Evolutionary conservation across 30 jellyfish, hydroid and myxozoan genomes (phyloP), one percentile per base, ranked within the genome.

Genomic region (Pseudorhiza aurosa): DNA sequence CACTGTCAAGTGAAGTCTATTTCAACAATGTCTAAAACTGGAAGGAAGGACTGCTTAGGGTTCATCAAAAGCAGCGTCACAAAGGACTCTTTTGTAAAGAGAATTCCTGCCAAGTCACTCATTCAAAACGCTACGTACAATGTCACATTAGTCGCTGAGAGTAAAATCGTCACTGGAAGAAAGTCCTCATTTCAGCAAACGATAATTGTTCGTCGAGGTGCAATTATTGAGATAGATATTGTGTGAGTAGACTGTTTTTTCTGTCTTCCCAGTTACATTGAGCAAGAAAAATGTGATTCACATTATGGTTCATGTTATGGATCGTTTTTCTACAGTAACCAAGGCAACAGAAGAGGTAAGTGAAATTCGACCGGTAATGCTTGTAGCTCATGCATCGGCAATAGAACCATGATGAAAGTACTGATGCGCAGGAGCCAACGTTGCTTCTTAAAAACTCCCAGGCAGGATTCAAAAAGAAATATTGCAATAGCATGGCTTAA

Each of bases 21-120:
- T 32, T 39, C 67, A 8, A 5, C 58, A 55, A 35, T 32, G 62
- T 75, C 36, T 75, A 42, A 27, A 14, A 55, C 58, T 24, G 87
- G 87, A 24, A 42, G 24, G 6, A 77, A 77, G 15, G 87, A 77
- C 15, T 75, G 87, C 40, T 57, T 75, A 55, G 87, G 87, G 8
- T 42, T 33, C 57, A 77, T 76, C 19, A 47, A 56, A 4, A 27
- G 49, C 1, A 32, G 56, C 19, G 30, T 75, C 22, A 77, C 56
- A 53, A 19, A 75, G 22, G 21, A 75, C 45, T 18, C 8, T 15
- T 17, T 56, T 32, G 58, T 77, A 29, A 55, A 77, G 87, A 75
- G 51, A 30, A 75, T 75, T 32, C 55, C 65, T 17, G 87, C 75
- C 7, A 56, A 75, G 53, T 2, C 50, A 11, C 22, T 75, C 25